A percentile compares a stretch with the other conserved stretches of the same genome.
Conservation (phyloP, 2,113 vertebrate species). For the Clupea harengus region DNA sequence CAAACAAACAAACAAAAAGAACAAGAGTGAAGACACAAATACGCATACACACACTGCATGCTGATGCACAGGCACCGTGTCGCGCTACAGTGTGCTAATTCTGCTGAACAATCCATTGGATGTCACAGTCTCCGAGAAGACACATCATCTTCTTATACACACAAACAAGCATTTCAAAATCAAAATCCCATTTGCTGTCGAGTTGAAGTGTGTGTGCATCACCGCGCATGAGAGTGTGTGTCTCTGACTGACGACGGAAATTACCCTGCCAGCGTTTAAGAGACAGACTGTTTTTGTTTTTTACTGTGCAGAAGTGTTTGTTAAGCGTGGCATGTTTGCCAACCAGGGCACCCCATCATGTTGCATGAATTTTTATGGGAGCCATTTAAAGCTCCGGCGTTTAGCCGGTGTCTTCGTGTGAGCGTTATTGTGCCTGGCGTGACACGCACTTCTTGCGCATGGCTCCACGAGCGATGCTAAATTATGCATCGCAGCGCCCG, state of each 20-base stretch:
- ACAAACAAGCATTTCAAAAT: background rate
- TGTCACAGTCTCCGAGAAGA: background rate
- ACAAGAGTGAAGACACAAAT: background rate
- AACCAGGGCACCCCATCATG: background rate
- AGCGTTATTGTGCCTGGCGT: conserved; percentile 2
- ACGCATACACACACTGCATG: background rate
- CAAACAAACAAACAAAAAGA: background rate
- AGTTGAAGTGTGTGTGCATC: background rate
- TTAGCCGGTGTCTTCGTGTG: background rate
- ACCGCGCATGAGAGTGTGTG: background rate
- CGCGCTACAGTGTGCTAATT: background rate
- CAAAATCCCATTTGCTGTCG: background rate
- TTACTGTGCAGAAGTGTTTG: background rate
- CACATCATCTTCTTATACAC: background rate
- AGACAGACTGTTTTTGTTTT: background rate
- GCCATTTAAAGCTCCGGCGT: background rate
- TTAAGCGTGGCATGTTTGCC: background rate
- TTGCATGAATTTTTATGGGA: conserved; percentile 4
- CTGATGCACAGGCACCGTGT: background rate
- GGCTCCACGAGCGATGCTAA: background rate
- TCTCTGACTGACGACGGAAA: background rate
- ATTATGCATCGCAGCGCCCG: background rate
- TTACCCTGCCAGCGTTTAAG: background rate
- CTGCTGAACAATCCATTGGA: background rate
- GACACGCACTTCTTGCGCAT: background rate